These are phyloP conservation scores for Octodon degus DNA, from an alignment of 2,113 vertebrate species.

Conservation along the genomic window DNA sequence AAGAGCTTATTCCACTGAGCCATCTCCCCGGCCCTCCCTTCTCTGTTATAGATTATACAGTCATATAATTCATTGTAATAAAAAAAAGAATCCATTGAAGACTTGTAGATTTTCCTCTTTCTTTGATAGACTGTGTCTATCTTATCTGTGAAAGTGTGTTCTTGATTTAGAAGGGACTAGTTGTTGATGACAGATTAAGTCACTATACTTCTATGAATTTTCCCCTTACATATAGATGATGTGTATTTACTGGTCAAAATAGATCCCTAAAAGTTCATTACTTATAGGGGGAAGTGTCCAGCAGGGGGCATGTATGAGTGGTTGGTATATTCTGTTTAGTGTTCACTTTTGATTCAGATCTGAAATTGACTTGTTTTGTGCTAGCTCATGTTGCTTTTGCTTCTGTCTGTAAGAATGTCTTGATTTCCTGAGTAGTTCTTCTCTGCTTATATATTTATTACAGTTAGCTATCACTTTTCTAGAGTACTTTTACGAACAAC, in stretches of 20 bases:
- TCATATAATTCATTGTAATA: conserved; percentile 14
- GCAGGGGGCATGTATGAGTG: not conserved
- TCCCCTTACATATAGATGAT: not conserved
- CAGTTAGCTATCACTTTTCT: conserved; percentile 35
- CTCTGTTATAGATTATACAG: not conserved
- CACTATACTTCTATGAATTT: conserved; percentile 30
- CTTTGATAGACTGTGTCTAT: not conserved
- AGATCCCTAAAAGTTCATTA: not conserved
- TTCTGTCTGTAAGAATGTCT: conserved; percentile 25
- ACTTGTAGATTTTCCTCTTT: conserved; percentile 51
- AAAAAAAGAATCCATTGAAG: conserved; percentile 14
- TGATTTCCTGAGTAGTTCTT: conserved; percentile 34
- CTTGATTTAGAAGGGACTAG: not conserved
- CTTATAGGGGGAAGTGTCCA: not conserved
- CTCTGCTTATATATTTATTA: conserved; percentile 1
- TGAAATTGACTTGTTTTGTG: conserved; percentile 26
- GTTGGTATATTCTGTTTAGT: not conserved
- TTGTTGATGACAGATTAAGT: conserved; percentile 16
- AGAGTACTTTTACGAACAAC: conserved; percentile 15
- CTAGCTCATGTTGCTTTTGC: conserved; percentile 27
- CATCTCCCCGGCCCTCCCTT: not conserved
- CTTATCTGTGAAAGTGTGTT: not conserved
- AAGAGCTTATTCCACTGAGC: no score
- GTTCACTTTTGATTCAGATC: conserved; percentile 1
- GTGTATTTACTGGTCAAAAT: not conserved